Evolutionary conservation across 2,797 vertebrate species (phyloP), one percentile per base, ranked within the genome.

Genomic region (Notoglanidium macrostoma): DNA sequence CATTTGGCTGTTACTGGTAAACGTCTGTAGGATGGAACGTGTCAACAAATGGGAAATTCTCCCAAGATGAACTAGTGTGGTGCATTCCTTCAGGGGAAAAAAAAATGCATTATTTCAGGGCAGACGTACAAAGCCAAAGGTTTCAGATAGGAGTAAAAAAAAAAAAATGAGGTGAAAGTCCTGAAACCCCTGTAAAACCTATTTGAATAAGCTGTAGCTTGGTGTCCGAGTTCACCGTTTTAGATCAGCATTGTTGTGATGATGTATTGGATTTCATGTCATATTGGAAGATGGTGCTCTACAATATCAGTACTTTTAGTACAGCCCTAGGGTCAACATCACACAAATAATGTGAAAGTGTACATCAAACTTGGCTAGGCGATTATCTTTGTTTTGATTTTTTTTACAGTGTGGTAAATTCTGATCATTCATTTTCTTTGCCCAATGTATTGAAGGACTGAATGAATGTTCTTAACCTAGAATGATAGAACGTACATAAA

Each of bases 1-100:
- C 19, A 57, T 49, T 72, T 61, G 55, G 35, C 54, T 44, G 78
- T 26, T 70, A 44, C 49, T 74, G 21, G 67, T 74, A 87, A 87
- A 83, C 68, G 6, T 65, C 12, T 32, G 54, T 49, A 82, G 86
- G 14, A 29, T 29, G 59, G 26, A 67, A 54, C 35, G 32, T 80
- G 76, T 80, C 4, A 86, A 44, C 35, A 77, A 59, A 61, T 23
- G 10, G 8, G 23, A 21, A 59, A 19, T 77, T 77, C 51, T 55
- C 29, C 8, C 32, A 7, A 63, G 46, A 21, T 19, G 51, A 63
- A 73, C 40, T 46, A 40, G 57, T 68, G 49, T n/a, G 23, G n/a
- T 73, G 77, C 17, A 51, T 17, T 14, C 14, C 49, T 29, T 65
- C 44, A 17, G 26, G 35, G 1, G 14, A 55, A 59, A 44, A 63